A percentile compares a stretch with the other conserved stretches of the same genome.
These are phyloP conservation scores for Sussaba pulchella DNA, from an alignment of 2,888 invertebrate genomes.

Conservation along the genomic window DNA sequence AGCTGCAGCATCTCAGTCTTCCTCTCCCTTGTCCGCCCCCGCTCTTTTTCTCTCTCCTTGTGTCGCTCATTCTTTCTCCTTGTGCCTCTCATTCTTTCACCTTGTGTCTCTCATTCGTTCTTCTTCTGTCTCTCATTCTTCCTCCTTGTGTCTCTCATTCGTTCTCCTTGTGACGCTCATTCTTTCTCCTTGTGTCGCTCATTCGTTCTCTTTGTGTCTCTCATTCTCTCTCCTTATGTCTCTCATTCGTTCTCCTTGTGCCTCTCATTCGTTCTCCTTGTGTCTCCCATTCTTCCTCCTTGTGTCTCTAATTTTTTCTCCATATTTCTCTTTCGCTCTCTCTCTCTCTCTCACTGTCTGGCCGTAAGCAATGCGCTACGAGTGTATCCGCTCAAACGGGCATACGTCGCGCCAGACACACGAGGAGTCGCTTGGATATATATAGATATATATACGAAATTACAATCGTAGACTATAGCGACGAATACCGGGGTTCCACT, in stretches of 20 bases:
- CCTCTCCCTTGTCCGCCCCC: slow-evolving; percentile 10
- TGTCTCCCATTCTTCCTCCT: slow-evolving; percentile 8
- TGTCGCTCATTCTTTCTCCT: too few species aligned
- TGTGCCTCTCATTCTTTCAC: too few species aligned
- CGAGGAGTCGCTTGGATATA: too few species aligned
- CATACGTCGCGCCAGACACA: neutral
- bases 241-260: too few species aligned
- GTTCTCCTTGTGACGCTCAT: too few species aligned
- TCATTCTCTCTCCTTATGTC: too few species aligned
- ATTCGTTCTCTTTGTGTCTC: too few species aligned
- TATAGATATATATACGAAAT: slow-evolving; percentile 39
- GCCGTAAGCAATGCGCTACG: slow-evolving; percentile 26
- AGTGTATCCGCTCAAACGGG: slow-evolving; percentile 14
- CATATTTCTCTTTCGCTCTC: slow-evolving; percentile 1
- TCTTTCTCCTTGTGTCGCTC: too few species aligned
- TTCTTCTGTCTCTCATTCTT: too few species aligned
- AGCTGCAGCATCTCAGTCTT: slow-evolving; percentile 26
- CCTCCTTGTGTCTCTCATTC: too few species aligned
- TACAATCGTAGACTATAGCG: slow-evolving; percentile 32
- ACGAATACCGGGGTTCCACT: slow-evolving; percentile 10
- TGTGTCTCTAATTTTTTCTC: too few species aligned
- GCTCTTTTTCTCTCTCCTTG: neutral
- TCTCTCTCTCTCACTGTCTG: neutral
- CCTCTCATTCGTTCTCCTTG: neutral
- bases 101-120: too few species aligned